These are phyloP conservation scores for Petrosia ficiformis DNA, from an alignment of 37 sponge, comb jelly and placozoan genomes.

Conservation along the genomic window DNA sequence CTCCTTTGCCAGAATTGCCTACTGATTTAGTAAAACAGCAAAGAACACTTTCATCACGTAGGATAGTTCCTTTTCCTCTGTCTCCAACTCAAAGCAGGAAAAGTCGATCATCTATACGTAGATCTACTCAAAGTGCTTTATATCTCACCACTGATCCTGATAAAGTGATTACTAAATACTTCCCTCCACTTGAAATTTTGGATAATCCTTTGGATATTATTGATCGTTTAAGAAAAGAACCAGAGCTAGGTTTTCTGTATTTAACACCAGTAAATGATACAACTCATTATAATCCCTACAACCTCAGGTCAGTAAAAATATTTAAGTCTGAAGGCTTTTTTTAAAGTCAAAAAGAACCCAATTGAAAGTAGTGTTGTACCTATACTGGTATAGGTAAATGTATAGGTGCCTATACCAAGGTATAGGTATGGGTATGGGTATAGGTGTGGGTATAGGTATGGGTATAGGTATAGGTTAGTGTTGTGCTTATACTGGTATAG, in stretches of 20 bases:
- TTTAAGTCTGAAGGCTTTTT: background rate
- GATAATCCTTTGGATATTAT: conserved; percentile 83
- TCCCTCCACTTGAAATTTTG: conserved; percentile 59
- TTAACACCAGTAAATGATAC: conserved; percentile 70
- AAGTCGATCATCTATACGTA: background rate
- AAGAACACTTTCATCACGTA: background rate
- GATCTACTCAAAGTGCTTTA: conserved; percentile 1
- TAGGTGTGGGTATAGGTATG: too few relatives aligned
- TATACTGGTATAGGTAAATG: too few relatives aligned
- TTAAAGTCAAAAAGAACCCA: too few relatives aligned
- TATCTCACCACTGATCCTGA: conserved; percentile 27
- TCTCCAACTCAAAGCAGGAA: background rate
- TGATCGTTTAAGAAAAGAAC: conserved; percentile 68
- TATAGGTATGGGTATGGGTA: too few relatives aligned
- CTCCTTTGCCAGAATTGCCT: background rate
- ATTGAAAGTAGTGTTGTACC: too few relatives aligned
- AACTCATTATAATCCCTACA: conserved; percentile 88
- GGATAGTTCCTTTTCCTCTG: background rate
- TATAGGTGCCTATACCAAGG: too few relatives aligned
- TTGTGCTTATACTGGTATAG: too few relatives aligned
- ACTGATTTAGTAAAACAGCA: background rate
- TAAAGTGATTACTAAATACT: conserved; percentile 30
- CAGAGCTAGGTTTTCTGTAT: conserved; percentile 93
- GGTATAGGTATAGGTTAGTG: too few relatives aligned
- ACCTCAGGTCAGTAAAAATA: conserved; percentile 60